These are phyloP conservation scores for Diplolepis rosae DNA, from an alignment of 2,888 invertebrate genomes.

Conservation along the genomic window DNA sequence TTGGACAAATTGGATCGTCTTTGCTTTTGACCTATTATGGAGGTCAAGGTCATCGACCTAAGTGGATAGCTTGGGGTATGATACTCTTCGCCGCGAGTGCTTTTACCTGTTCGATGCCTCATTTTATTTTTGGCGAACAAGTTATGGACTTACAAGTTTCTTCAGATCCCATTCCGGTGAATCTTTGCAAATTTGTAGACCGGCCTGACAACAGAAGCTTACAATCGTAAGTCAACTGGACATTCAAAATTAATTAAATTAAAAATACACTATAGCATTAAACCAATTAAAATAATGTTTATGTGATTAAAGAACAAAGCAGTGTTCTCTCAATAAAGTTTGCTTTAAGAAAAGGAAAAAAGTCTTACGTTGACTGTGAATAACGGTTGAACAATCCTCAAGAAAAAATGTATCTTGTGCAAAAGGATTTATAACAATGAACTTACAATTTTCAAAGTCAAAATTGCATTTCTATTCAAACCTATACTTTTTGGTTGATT, in stretches of 20 bases:
- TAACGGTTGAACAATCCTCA: not conserved
- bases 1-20: conserved; percentile 94
- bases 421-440: not conserved
- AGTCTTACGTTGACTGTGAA: not conserved
- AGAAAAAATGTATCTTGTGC: not conserved
- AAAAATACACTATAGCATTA: not conserved
- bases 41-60: conserved; percentile 92
- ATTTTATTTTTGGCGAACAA: conserved; percentile 87
- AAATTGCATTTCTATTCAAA: not conserved
- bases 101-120: conserved; percentile 90
- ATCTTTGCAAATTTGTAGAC: conserved; percentile 63
- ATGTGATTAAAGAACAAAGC: not conserved
- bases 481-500: no score
- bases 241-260: no score
- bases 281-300: not conserved
- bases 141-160: conserved; percentile 75
- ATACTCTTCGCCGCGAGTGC: conserved; percentile 89
- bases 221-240: conserved; percentile 54
- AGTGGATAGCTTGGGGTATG: conserved; percentile 96
- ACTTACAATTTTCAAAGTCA: not conserved
- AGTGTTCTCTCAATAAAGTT: not conserved
- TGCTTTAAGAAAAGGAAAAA: not conserved
- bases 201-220: conserved; percentile 57
- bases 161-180: conserved; percentile 63
- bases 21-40: conserved; percentile 91